Evolutionary conservation across 2,888 invertebrate species (phyloP).

Genomic region (Pristionchus fissidentatus): DNA sequence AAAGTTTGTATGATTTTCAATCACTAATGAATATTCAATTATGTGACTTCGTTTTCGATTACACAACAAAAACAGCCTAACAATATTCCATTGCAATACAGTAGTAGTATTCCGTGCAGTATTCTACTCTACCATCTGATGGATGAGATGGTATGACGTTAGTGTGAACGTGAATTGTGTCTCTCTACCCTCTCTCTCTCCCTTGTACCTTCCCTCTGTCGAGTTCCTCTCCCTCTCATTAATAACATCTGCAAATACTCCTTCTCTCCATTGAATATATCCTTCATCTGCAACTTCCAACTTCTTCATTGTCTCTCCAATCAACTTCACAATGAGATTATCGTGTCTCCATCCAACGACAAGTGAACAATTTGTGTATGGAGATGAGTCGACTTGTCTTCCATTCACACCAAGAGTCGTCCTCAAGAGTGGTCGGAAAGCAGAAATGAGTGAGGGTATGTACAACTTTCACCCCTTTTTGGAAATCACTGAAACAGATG

Average conservation of each 20-base stretch:
- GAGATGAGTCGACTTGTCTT: not conserved
- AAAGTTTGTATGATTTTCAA: not conserved
- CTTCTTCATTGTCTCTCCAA: not conserved
- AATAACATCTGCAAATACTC: slow-evolving; percentile 12
- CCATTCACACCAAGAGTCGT: not conserved
- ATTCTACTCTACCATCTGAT: not conserved
- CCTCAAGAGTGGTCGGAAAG: slow-evolving; percentile 16
- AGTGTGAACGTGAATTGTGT: not conserved
- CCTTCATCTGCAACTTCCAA: not conserved
- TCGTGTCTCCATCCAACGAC: slow-evolving; percentile 21
- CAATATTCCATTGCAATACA: too few species aligned
- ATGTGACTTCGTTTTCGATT: not conserved
- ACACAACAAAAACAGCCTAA: too few species aligned
- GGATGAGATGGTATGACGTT: not conserved
- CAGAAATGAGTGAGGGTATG: not conserved
- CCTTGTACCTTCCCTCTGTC: not conserved
- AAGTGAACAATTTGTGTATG: not conserved
- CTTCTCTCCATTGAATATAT: not conserved
- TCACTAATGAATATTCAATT: not conserved
- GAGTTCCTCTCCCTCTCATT: not conserved
- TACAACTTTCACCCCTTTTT: too few species aligned
- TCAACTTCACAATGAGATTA: not conserved
- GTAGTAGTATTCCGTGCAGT: too few species aligned
- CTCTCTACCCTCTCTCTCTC: not conserved
- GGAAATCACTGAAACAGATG: not conserved